These are phyloP conservation scores for Corythaixoides concolor DNA, from an alignment of 2,113 vertebrate genomes.

Conservation along the genomic window DNA sequence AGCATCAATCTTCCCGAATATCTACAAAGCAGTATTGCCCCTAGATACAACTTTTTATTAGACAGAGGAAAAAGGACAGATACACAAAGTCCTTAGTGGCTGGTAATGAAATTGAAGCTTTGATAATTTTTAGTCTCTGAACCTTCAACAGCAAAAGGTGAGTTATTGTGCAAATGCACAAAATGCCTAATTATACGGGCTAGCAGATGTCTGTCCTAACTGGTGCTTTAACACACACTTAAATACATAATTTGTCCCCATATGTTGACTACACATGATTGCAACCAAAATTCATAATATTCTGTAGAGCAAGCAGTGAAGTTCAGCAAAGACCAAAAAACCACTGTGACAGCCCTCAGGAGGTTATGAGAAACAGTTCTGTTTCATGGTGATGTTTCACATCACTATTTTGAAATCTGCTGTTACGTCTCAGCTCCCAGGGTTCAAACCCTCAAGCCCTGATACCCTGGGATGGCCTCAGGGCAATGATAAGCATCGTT, in stretches of 20 bases:
- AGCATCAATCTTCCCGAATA: background rate
- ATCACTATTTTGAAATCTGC: background rate
- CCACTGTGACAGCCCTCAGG: fast-evolving
- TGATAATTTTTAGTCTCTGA: background rate
- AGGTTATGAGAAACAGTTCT: background rate
- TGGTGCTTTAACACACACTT: background rate
- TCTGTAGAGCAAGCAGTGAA: fast-evolving
- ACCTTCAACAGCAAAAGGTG: background rate
- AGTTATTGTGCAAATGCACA: background rate
- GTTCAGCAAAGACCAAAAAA: background rate
- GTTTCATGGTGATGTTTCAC: background rate
- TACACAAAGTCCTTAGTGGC: background rate
- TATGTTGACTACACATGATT: background rate
- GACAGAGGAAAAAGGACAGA: background rate
- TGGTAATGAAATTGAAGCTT: background rate
- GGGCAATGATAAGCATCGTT: fast-evolving
- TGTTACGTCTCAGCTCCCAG: background rate
- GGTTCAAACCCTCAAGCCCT: background rate
- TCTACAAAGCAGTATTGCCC: background rate
- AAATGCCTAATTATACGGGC: background rate
- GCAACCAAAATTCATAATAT: background rate
- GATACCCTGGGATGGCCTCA: background rate
- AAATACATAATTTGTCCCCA: background rate
- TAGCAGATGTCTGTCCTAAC: background rate
- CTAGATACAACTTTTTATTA: background rate